A percentile compares a stretch with the other conserved stretches of the same genome.
phyloP scores from a whole-genome alignment of 2,888 invertebrate species.

The Germaria angustata region DNA sequence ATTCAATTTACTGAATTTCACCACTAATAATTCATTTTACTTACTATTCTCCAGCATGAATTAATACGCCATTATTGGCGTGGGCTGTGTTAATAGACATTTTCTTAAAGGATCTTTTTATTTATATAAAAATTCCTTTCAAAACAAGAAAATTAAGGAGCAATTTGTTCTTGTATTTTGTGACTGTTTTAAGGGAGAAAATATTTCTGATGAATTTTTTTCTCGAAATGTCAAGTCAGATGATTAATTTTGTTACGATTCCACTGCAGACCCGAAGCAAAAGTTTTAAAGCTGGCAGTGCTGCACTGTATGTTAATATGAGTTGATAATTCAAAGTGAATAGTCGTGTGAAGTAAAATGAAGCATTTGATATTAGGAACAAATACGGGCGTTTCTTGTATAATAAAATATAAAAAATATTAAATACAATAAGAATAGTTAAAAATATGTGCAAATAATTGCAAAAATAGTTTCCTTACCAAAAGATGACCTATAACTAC shows the following conservation, averaged over 20 bases:
- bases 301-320: not conserved
- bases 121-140: not conserved
- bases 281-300: conserved; percentile 17
- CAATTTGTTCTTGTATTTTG: conserved; percentile 29
- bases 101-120: conserved; percentile 15
- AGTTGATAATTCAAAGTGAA: not conserved
- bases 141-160: not conserved
- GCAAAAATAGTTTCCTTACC: too few relatives aligned
- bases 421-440: not conserved
- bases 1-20: conserved; percentile 43
- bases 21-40: conserved; percentile 75
- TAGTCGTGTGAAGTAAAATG: not conserved
- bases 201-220: conserved; percentile 39
- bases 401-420: not conserved
- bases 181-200: conserved; percentile 6
- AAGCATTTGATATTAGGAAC: not conserved
- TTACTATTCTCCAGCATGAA: conserved; percentile 98
- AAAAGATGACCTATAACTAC: conserved; percentile 75
- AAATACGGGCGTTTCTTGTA: conserved; percentile 39
- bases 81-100: conserved; percentile 99
- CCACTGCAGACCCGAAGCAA: not conserved
- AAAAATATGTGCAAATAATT: not conserved
- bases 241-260: conserved; percentile 42
- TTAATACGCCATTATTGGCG: conserved; percentile 95
- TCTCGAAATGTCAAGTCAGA: conserved; percentile 60